Evolutionary conservation across 2,797 vertebrate species (phyloP), one percentile per base, ranked within the genome.

Genomic region (Cossypha niveicapilla): DNA sequence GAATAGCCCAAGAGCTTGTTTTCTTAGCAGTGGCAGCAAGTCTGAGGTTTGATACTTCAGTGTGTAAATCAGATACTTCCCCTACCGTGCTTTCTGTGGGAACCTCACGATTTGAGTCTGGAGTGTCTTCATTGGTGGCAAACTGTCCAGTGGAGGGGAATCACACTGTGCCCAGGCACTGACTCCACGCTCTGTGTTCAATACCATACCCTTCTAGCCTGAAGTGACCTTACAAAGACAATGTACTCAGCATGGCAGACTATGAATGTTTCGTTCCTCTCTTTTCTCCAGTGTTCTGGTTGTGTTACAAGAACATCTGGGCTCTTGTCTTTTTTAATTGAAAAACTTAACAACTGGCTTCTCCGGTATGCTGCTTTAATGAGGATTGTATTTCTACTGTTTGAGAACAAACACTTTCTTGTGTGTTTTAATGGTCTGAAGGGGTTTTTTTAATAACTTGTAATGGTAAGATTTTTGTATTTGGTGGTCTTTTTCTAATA

Each of bases 211-310:
- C 85, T 91, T 78, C 39, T 54, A 94, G 96, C 96, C 96, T 94
- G 92, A 97, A 97, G 96, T 97, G 96, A 96, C 97, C 96, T 97
- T 97, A 97, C 60, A 67, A 80, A 84, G 92, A 92, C 11, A 54
- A 94, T 61, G 81, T 80, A 76, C 90, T 68, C 1, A 28, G 93
- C 86, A 61, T 76, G 93, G 94, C 82, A 94, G 79, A 71, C 81
- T 51, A n/a, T 78, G 92, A 96, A 96, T 96, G 94, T 97, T 93
- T 56, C 83, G 85, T 92, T 92, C 71, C 50, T 90, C 80, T 87
- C 51, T 89, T 71, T 91, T 85, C 86, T 86, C 82, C 76, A 66
- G 0, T 68, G 47, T 93, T 95, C 95, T 92, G 50, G 37, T 68
- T 71, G 54, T 54, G 62, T 86, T 96, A 76, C 72, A 88, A 76